phyloP scores from a whole-genome alignment of 1,140 invertebrate genomes.

The Elysia chlorotica region DNA sequence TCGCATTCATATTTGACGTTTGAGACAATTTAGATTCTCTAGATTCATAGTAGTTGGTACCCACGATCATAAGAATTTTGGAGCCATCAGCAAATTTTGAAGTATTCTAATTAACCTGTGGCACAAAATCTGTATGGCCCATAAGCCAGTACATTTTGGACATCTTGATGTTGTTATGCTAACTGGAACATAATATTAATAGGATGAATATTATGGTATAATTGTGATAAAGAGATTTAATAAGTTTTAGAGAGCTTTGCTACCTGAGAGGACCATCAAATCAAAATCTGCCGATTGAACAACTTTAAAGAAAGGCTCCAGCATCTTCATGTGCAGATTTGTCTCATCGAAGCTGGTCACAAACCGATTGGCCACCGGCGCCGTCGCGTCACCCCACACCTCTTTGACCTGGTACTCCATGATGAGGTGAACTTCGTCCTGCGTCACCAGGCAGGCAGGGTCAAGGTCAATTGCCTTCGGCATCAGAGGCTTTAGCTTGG shows the following conservation, averaged over 20 bases:
- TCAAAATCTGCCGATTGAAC: constrained; percentile 56
- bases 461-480: constrained; percentile 54
- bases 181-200: too few relatives aligned
- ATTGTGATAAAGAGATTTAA: too few relatives aligned
- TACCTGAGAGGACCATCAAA: constrained; percentile 57
- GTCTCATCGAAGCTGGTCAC: constrained; percentile 63
- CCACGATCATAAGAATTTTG: too few relatives aligned
- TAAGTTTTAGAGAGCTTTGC: too few relatives aligned
- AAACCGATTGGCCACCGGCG: constrained; percentile 63
- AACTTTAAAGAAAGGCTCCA: constrained; percentile 63
- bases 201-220: too few relatives aligned
- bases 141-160: too few relatives aligned
- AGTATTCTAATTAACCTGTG: too few relatives aligned
- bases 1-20: too few relatives aligned
- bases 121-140: not conserved
- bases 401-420: constrained; percentile 63
- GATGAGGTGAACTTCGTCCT: constrained; percentile 65
- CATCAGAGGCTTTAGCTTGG: constrained; percentile 56
- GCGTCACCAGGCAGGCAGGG: constrained; percentile 44
- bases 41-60: too few relatives aligned
- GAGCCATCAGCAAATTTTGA: too few relatives aligned
- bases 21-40: too few relatives aligned
- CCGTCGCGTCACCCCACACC: constrained; percentile 52
- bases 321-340: constrained; percentile 52
- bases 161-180: too few relatives aligned